These are phyloP conservation scores for Taurulus bubalis DNA, from an alignment of 2,113 vertebrate species.

Conservation along the genomic window DNA sequence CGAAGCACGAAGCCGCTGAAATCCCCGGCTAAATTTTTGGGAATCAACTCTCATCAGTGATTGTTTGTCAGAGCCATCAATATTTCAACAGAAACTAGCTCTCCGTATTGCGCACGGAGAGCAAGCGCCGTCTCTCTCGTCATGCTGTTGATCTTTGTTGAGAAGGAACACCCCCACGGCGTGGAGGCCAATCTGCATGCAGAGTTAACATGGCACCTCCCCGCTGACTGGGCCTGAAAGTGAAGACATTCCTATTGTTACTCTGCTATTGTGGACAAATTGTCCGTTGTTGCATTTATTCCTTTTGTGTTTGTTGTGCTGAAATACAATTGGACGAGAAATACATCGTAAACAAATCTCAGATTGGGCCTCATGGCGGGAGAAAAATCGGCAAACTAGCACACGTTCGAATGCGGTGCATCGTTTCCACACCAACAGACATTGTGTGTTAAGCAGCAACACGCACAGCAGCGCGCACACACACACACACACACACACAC, in stretches of 20 bases:
- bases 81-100: slow-evolving; percentile 37
- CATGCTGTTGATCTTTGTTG: slow-evolving; percentile 67
- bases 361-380: slow-evolving; percentile 1
- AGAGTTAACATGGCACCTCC: slow-evolving; percentile 46
- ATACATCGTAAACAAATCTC: not conserved
- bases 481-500: not conserved
- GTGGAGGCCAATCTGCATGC: slow-evolving; percentile 49
- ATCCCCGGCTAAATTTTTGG: slow-evolving; percentile 43
- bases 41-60: slow-evolving; percentile 38
- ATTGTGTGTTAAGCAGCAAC: not conserved
- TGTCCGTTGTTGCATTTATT: slow-evolving; percentile 17
- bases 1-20: slow-evolving; percentile 12
- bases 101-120: slow-evolving; percentile 41
- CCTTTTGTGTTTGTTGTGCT: not conserved
- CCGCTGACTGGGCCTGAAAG: slow-evolving; percentile 30
- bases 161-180: slow-evolving; percentile 38
- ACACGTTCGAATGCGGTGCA: not conserved
- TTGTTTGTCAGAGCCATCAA: slow-evolving; percentile 54
- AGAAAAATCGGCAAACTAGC: not conserved
- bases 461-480: too few relatives aligned
- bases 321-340: slow-evolving; percentile 23
- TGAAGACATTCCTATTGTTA: slow-evolving; percentile 5
- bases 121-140: slow-evolving; percentile 28
- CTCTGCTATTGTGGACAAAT: slow-evolving; percentile 2
- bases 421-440: not conserved